phyloP scores from a whole-genome alignment of 2,113 vertebrate species.

The Sylvilagus bachmani region DNA sequence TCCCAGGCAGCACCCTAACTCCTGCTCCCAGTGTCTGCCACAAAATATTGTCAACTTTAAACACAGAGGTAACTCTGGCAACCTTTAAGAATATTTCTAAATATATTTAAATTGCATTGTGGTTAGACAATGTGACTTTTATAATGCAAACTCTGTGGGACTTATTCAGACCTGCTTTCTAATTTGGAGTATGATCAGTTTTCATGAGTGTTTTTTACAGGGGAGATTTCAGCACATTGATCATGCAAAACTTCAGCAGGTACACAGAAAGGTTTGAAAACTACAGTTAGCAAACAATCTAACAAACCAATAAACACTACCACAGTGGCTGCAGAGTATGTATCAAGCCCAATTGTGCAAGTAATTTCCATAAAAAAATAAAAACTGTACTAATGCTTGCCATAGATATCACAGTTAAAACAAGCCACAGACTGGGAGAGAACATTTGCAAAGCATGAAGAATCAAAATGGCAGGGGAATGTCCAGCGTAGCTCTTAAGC shows the following conservation, averaged over 20 bases:
- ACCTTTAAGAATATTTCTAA: slow-evolving; percentile 32
- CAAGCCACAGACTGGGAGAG: not conserved
- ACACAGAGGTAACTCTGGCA: not conserved
- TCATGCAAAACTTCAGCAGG: not conserved
- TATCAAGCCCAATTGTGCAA: not conserved
- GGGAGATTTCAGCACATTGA: not conserved
- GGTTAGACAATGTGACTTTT: slow-evolving; percentile 15
- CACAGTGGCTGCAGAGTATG: not conserved
- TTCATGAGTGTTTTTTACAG: not conserved
- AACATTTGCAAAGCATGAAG: not conserved
- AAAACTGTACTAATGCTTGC: not conserved
- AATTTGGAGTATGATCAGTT: not conserved
- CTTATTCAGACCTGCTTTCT: not conserved
- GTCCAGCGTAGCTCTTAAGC: no score
- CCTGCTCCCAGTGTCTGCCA: no score
- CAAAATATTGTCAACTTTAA: not conserved
- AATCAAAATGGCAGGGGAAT: no score
- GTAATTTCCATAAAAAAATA: not conserved
- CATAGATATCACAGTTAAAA: not conserved
- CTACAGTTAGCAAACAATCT: not conserved
- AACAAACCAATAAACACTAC: not conserved
- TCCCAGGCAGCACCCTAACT: no score
- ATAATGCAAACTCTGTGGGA: not conserved
- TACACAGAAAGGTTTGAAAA: not conserved
- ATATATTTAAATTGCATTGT: not conserved